These are phyloP conservation scores for Miopithecus talapoin DNA, from an alignment of 2,797 vertebrate genomes.

Conservation along the genomic window DNA sequence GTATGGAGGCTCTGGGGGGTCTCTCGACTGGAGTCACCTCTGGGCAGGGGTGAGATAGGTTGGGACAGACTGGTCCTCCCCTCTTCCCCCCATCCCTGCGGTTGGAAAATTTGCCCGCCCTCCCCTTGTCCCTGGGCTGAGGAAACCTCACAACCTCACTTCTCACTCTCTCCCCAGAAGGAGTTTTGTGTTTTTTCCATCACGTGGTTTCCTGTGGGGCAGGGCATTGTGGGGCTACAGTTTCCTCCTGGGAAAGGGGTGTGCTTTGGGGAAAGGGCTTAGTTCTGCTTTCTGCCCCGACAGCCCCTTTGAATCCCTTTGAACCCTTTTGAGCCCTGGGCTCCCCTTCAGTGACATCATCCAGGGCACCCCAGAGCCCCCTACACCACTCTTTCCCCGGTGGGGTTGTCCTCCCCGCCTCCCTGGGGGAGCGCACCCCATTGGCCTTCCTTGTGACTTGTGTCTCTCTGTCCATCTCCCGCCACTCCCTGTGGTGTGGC, in stretches of 20 bases:
- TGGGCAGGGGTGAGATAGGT: background rate
- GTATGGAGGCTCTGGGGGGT: background rate
- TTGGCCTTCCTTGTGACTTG: background rate
- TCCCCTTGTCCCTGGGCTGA: slow-evolving; percentile 89
- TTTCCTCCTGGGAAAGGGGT: slow-evolving; percentile 79
- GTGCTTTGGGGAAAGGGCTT: slow-evolving; percentile 62
- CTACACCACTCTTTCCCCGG: background rate
- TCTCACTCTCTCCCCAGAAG: slow-evolving; percentile 83
- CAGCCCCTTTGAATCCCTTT: background rate
- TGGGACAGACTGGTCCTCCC: slow-evolving; percentile 79
- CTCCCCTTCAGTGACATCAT: background rate
- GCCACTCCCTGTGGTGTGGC: background rate
- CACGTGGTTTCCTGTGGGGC: slow-evolving; percentile 86
- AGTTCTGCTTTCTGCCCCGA: slow-evolving; percentile 48
- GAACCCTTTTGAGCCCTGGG: background rate
- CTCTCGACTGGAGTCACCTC: background rate
- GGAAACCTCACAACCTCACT: slow-evolving; percentile 91
- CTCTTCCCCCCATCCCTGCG: slow-evolving; percentile 92
- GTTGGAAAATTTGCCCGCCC: slow-evolving; percentile 92
- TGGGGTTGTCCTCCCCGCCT: background rate
- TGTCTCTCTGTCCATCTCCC: background rate
- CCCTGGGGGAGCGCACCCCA: background rate
- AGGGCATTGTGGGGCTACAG: slow-evolving; percentile 76
- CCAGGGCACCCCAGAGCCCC: background rate
- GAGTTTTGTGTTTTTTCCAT: slow-evolving; percentile 86